A percentile compares a stretch with the other conserved stretches of the same genome.
Evolutionary conservation across 2,113 vertebrate species (phyloP).

Genomic region (Pelecanoides urinatrix): DNA sequence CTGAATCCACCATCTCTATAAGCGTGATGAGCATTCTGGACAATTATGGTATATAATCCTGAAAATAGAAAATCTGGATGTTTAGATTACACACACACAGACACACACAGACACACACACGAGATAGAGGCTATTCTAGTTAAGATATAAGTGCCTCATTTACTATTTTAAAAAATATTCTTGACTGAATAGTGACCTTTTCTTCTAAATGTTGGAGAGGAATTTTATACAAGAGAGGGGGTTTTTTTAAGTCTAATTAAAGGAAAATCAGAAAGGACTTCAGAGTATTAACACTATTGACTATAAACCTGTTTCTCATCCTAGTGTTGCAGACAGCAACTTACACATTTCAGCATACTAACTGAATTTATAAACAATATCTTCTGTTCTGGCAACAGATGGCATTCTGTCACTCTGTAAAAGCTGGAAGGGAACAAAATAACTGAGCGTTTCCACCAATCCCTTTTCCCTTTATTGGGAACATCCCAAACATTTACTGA

Average conservation of each 20-base stretch:
- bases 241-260: neutral
- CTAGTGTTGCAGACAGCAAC: neutral
- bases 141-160: neutral
- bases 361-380: conserved; percentile 9
- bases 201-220: neutral
- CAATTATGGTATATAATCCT: neutral
- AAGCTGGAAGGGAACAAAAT: conserved; percentile 10
- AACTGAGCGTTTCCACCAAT: neutral
- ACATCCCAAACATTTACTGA: neutral
- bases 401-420: conserved; percentile 30
- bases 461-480: neutral
- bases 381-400: conserved; percentile 28
- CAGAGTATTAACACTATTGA: neutral
- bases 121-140: neutral
- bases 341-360: neutral
- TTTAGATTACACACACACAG: neutral
- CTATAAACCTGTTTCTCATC: neutral
- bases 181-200: neutral
- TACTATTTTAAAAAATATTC: neutral
- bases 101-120: neutral
- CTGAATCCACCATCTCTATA: neutral
- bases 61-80: neutral
- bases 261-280: neutral
- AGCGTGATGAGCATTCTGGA: neutral
- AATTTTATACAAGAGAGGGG: neutral